phyloP scores from a whole-genome alignment of 2,113 vertebrate genomes.

The Phalacrocorax pelagicus region DNA sequence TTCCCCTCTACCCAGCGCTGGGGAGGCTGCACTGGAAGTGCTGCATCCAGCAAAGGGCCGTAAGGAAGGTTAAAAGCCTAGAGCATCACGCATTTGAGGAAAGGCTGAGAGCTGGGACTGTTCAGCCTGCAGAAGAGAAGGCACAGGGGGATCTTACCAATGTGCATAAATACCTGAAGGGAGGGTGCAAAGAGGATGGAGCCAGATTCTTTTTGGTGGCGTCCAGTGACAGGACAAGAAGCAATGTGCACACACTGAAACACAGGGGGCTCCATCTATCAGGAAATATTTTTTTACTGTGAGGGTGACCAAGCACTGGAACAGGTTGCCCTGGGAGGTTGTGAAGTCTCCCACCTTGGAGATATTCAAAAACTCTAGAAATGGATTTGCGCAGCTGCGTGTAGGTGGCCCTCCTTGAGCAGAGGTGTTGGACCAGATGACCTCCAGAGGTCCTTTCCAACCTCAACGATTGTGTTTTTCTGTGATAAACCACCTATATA shows the following conservation, averaged over 20 bases:
- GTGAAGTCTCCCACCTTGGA: background rate
- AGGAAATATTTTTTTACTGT: background rate
- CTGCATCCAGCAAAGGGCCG: background rate
- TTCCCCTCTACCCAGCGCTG: background rate
- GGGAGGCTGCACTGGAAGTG: no score
- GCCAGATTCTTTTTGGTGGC: background rate
- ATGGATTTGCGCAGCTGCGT: background rate
- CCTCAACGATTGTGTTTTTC: background rate
- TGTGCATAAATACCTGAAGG: background rate
- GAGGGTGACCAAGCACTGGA: background rate
- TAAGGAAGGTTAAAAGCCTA: background rate
- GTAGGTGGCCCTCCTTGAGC: background rate
- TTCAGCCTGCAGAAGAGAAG: background rate
- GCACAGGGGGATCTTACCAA: no score
- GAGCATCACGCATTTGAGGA: background rate
- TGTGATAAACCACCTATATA: background rate
- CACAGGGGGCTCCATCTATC: background rate
- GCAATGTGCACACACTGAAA: background rate
- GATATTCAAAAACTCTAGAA: background rate
- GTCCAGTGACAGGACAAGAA: background rate
- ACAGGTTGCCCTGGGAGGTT: background rate
- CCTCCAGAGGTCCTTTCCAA: background rate
- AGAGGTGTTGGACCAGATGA: background rate
- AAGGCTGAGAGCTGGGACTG: background rate
- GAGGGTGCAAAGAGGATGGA: background rate